Base-by-base conservation (phyloP, 2,888 invertebrate species). In the Agapostemon virescens region DNA sequence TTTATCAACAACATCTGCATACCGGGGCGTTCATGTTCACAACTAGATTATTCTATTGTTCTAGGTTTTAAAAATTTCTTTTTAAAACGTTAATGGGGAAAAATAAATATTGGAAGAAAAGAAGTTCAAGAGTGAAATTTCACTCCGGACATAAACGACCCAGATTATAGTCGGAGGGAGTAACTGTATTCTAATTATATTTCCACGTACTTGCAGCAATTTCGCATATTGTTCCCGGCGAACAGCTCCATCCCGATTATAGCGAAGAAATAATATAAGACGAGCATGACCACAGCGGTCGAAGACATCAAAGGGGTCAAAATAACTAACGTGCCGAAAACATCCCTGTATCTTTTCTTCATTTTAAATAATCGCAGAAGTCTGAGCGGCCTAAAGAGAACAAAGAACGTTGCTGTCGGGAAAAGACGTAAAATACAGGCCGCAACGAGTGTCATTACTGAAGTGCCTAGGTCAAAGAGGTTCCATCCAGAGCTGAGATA, bases 191-290 rank as follows among this genome's bases (percentile, higher is more conserved):
- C 11, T 42, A 36, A 33, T 36, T 49, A 45, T 40, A 15, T 64
- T 73, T 58, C 63, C 84, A 94, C 96, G 94, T 93, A 97, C 97
- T 95, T 94, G 93, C 98, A 98, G 93, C 97, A 98, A 92, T 97
- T 96, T 86, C 93, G 94, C 90, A 98, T 94, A 88, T 96, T 95
- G 86, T 95, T 95, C 0, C 94, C 94, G 0, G 96, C 95, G 92
- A 98, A 97, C 33, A 97, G 93, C 92, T 98, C 98, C 97, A 98
- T 98, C 71, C 97, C 98, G 89, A 98, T 95, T 85, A 98, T 96
- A 4, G 97, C 97, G 93, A 97, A 98, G 93, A 97, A 97, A 93
- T 97, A 98, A 92, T 97, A 98, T 93, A 97, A 94, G 86, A 96
- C 96, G 74, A 96, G 93, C 95, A 97, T 96, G 17, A 97, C 97